Percentiles rank a stretch among this genome's conserved stretches.
Evolutionary conservation across 1,140 invertebrate genomes (phyloP).

Genomic region (Trichonephila inaurata): DNA sequence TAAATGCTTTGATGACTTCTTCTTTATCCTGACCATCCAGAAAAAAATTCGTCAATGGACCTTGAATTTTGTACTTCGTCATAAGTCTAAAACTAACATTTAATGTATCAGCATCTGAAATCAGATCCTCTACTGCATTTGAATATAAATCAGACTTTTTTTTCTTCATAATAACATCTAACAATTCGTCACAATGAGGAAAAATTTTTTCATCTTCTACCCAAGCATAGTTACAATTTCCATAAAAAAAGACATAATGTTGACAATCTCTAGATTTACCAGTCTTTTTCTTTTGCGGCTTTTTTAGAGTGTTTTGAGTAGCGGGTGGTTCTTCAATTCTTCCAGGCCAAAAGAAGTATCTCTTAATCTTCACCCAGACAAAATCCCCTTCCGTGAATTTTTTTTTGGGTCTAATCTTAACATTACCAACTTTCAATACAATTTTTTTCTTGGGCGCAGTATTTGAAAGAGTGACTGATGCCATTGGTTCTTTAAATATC

Average conservation of each 20-base stretch:
- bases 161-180: not conserved
- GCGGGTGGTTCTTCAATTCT: conserved; percentile 79
- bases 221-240: conserved; percentile 89
- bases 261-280: not conserved
- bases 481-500: too few species aligned
- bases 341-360: conserved; percentile 80
- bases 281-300: not conserved
- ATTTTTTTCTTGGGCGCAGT: not conserved
- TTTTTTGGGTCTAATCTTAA: not conserved
- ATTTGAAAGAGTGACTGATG: too few species aligned
- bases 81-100: rapidly evolving
- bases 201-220: conserved; percentile 87
- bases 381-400: not conserved
- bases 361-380: conserved; percentile 81
- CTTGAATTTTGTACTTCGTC: too few species aligned
- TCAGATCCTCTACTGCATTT: not conserved
- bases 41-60: too few species aligned
- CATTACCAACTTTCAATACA: not conserved
- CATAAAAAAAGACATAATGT: conserved; percentile 88
- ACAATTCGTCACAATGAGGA: conserved; percentile 84
- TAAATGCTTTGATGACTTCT: not conserved
- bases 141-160: not conserved
- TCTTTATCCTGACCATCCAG: too few species aligned
- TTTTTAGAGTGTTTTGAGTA: too few species aligned
- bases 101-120: not conserved